Conservation (phyloP, 2,113 vertebrate genomes). For the Etia nguti region DNA sequence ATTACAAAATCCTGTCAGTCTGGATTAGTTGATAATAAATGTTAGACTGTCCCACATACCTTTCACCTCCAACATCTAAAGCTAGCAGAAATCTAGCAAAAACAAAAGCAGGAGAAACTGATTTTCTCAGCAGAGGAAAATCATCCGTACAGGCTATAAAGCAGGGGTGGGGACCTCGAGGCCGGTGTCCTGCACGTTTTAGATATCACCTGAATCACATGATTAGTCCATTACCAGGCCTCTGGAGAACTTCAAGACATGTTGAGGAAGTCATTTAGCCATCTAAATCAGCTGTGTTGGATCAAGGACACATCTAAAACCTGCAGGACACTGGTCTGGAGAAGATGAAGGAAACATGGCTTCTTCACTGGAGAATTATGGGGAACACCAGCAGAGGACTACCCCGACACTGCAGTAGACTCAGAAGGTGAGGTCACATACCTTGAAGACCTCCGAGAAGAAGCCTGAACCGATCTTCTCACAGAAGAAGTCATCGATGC, state of each 20-base stretch:
- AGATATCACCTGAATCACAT: neutral
- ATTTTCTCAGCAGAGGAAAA: neutral
- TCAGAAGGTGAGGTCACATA: conserved; percentile 27
- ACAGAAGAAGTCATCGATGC: conserved; percentile 94
- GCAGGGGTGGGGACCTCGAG: neutral
- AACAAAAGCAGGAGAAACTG: neutral
- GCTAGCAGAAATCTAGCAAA: neutral
- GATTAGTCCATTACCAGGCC: neutral
- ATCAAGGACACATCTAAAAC: neutral
- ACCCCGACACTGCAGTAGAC: rapidly evolving
- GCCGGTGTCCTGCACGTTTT: neutral
- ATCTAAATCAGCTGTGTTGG: neutral
- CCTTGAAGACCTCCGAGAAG: conserved; percentile 97
- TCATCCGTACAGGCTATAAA: neutral
- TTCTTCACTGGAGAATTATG: neutral
- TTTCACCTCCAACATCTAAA: neutral
- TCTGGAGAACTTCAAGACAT: neutral
- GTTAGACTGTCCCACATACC: neutral
- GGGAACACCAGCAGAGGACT: neutral
- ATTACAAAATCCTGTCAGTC: neutral
- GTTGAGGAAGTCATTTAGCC: neutral
- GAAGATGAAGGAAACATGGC: neutral
- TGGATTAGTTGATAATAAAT: neutral
- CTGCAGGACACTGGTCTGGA: neutral
- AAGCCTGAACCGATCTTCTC: conserved; percentile 95